Base-by-base conservation (phyloP, 2,888 invertebrate species). In the Melipona beecheii region DNA sequence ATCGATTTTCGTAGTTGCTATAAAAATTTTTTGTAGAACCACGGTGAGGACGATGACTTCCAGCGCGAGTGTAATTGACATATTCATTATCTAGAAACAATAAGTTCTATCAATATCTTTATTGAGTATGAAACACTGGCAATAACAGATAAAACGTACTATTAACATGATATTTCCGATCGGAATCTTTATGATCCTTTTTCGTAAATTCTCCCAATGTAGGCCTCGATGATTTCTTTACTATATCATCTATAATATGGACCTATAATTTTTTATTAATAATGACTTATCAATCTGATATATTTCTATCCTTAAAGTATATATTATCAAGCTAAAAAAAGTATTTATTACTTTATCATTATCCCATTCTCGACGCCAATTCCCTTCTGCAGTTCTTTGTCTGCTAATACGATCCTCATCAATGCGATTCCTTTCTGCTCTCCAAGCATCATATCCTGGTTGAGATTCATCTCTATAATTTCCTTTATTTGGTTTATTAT, bases 301-400 rank as follows among this genome's bases (percentile, higher is more conserved):
- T 13, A 21, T 21, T 4, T 64, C 13, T 4, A 36, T 21, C 6
- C 4, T 21, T 50, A 60, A 62, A 43, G 9, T 43, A 9, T 11
- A 43, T 43, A 43, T 43, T 43, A 43, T 43, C 43, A 43, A 31
- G 43, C 43, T 43, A 60, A 60, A 60, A 60, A 24, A 27, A 60
- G 24, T 27, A 60, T 17, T 58, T 58, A 58, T 58, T 89, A 93
- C 92, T 88, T 95, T 95, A 78, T 95, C 93, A 73, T 93, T 94
- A 86, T 95, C 95, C 95, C 95, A 95, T 83, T 95, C 95, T 71
- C 95, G 91, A 54, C 94, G 91, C 95, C 95, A 95, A 87, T 94
- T 95, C n/a, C 95, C 95, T 79, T 95, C 95, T 1, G 94, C 94
- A 31, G 94, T 94, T 88, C 93, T 94, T 76, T 95, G 95, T 68